phyloP scores from a whole-genome alignment of 2,797 vertebrate species.

The Xyrichtys novacula region DNA sequence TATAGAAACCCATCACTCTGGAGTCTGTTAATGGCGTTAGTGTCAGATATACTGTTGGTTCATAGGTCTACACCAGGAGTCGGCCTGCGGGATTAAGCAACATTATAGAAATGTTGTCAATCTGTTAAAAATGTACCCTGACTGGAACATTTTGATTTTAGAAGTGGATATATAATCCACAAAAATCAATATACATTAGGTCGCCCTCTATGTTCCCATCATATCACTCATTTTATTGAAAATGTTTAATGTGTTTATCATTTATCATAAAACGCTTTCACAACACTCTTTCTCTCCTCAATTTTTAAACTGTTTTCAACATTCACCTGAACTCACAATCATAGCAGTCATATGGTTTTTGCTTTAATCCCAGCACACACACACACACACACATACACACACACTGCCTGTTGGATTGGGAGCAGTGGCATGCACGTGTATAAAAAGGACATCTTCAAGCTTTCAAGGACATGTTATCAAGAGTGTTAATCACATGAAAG shows the following conservation, averaged over 20 bases:
- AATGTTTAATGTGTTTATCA: not conserved
- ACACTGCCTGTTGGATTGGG: not conserved
- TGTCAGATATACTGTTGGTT: conserved; percentile 25
- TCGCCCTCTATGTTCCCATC: not conserved
- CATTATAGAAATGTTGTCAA: not conserved
- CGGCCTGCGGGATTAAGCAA: not conserved
- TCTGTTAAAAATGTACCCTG: not conserved
- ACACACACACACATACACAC: not conserved
- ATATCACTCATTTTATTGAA: not conserved
- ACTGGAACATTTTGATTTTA: not conserved
- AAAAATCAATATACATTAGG: not conserved
- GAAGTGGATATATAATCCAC: not conserved
- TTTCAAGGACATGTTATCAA: conserved; percentile 59
- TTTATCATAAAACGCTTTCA: conserved; percentile 1
- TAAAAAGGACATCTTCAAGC: conserved; percentile 40
- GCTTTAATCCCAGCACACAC: conserved; percentile 30
- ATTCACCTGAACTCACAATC: not conserved
- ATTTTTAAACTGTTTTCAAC: not conserved
- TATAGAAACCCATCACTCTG: conserved; percentile 35
- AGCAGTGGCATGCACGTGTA: conserved; percentile 13
- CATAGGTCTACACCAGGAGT: not conserved
- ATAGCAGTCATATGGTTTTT: not conserved
- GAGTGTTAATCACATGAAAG: conserved; percentile 91
- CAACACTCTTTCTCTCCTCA: not conserved
- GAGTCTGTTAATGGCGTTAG: conserved; percentile 20